Evolutionary conservation across 2,113 vertebrate species (phyloP).

Genomic region (Pleuronectes platessa): DNA sequence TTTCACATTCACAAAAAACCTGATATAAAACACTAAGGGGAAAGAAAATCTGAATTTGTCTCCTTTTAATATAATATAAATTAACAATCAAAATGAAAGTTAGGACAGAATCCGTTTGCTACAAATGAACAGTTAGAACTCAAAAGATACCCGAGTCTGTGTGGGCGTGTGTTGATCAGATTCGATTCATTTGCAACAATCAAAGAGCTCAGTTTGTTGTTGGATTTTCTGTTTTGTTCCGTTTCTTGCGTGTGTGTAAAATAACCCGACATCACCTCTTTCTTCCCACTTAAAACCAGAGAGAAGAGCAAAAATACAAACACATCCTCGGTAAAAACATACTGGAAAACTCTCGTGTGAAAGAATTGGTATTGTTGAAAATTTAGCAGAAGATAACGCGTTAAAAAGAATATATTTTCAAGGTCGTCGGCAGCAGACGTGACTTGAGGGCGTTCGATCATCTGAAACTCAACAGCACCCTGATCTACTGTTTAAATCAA

Average conservation of each 20-base stretch:
- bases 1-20: background rate
- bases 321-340: background rate
- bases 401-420: conserved; percentile 34
- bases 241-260: background rate
- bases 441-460: conserved; percentile 18
- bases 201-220: background rate
- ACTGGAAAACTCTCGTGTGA: background rate
- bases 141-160: background rate
- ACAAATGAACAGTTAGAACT: background rate
- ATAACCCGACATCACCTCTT: conserved; percentile 10
- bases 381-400: background rate
- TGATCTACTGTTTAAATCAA: background rate
- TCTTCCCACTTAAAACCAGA: background rate
- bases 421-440: conserved; percentile 22
- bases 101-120: background rate
- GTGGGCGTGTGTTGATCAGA: conserved; percentile 6
- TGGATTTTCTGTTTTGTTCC: conserved; percentile 10
- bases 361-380: background rate
- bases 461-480: conserved; percentile 17
- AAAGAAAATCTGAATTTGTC: background rate
- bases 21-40: background rate
- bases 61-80: background rate
- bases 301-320: conserved; percentile 9
- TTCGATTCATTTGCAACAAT: conserved; percentile 6
- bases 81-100: background rate